phyloP scores from a whole-genome alignment of 2,888 invertebrate genomes.

The Plagiodera versicolora region DNA sequence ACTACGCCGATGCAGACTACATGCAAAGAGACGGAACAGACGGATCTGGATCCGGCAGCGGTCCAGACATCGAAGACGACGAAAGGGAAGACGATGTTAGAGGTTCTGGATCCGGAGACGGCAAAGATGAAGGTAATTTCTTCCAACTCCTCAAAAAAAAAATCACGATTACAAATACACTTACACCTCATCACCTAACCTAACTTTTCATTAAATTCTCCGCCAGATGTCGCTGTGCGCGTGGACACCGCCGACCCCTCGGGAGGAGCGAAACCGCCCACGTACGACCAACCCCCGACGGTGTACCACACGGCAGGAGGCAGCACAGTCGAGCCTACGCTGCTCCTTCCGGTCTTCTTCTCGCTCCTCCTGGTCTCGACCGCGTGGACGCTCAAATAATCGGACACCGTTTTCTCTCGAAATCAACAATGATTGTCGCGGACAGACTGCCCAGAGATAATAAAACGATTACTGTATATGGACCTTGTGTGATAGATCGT shows the following conservation, averaged over 20 bases:
- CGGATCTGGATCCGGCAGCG: constrained; percentile 64
- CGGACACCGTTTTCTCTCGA: neutral
- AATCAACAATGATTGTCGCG: neutral
- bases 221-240: constrained; percentile 20
- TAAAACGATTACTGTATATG: neutral
- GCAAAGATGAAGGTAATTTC: constrained; percentile 27
- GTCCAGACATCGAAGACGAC: constrained; percentile 57
- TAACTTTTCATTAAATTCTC: constrained; percentile 12
- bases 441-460: neutral
- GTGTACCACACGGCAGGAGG: constrained; percentile 3
- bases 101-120: constrained; percentile 52
- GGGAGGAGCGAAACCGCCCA: constrained; percentile 21
- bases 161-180: too few species aligned
- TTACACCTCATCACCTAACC: too few species aligned
- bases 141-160: too few species aligned
- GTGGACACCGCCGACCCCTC: constrained; percentile 6
- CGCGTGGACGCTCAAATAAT: constrained; percentile 7
- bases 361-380: neutral
- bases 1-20: constrained; percentile 50
- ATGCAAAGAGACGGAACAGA: constrained; percentile 66
- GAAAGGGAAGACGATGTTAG: constrained; percentile 56
- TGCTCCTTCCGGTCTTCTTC: neutral
- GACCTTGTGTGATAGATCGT: constrained; percentile 9
- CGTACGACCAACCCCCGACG: constrained; percentile 22
- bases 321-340: neutral